A percentile compares a stretch with the other conserved stretches of the same genome.
phyloP scores from a whole-genome alignment of 2,113 vertebrate genomes.

The Nanorana parkeri region DNA sequence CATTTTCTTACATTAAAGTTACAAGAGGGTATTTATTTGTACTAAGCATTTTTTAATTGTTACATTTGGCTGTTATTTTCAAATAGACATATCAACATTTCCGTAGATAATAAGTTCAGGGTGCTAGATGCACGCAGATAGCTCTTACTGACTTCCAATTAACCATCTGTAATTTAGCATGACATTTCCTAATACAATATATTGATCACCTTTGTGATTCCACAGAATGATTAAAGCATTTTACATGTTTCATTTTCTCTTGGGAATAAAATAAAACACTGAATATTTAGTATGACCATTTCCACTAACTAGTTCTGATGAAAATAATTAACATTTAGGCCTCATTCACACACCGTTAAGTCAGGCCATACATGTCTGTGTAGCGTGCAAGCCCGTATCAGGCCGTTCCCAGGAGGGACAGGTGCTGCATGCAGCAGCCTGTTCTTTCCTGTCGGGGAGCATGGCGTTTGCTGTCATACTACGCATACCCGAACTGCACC shows the following conservation, averaged over 20 bases:
- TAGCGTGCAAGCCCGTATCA: no score
- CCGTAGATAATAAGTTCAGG: not conserved
- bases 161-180: slow-evolving; percentile 20
- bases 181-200: slow-evolving; percentile 26
- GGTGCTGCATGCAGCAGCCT: no score
- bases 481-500: no score
- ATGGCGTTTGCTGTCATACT: no score
- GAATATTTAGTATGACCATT: not conserved
- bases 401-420: no score
- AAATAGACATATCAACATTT: slow-evolving; percentile 7
- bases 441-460: no score
- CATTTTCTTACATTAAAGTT: no score
- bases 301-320: not conserved
- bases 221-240: slow-evolving; percentile 26
- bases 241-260: slow-evolving; percentile 9
- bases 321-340: not conserved
- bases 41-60: not conserved
- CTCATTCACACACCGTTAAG: no score
- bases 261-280: not conserved
- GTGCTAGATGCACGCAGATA: slow-evolving; percentile 7
- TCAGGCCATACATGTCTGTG: no score
- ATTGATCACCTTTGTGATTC: slow-evolving; percentile 23
- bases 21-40: no score
- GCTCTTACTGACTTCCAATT: slow-evolving; percentile 41
- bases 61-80: not conserved